Base-by-base conservation (phyloP, 2,888 invertebrate genomes). In the Salticus scenicus region DNA sequence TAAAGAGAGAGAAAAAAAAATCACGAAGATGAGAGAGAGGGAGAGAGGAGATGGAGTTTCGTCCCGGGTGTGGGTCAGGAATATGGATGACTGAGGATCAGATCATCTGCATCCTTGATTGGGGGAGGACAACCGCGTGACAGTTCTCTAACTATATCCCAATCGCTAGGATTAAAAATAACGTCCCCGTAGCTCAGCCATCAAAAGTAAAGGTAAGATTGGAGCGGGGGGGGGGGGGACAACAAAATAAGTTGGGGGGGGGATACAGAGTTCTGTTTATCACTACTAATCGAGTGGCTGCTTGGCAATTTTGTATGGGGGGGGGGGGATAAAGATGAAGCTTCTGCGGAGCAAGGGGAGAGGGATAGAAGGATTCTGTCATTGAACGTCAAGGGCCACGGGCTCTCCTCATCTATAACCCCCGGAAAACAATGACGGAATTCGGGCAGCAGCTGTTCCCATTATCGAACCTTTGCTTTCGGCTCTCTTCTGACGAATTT, bases 321-420 rank as follows among this genome's bases (percentile, higher is more conserved):
- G 27, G 28, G 30, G 10, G 10, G 20, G 20, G 2, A 42, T 42
- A 70, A 70, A 70, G 70, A 70, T 70, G 70, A 70, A 70, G 42
- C 70, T 42, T 67, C 67, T 17, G 67, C 28, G 64, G 31, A 31
- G 28, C 30, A 12, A 17, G 37, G 74, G 14, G 33, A 41, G 37
- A 27, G 74, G 20, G 66, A 76, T 76, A 76, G 82, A 83, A 76
- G 82, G 76, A 76, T 83, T 83, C 82, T 83, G 82, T 83, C 82
- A 83, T 76, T 76, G 82, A 76, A 76, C 82, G 82, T 83, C 82
- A 83, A 76, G 82, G 75, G 76, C 76, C 64, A 71, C 66, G 76
- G 76, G 82, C 76, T 83, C 82, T 75, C 75, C 82, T 82, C 82
- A 83, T 83, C 76, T 83, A 83, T 83, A 83, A 83, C 82, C 81